Conservation (phyloP, 2,888 invertebrate species). For the Tipula helvola region DNA sequence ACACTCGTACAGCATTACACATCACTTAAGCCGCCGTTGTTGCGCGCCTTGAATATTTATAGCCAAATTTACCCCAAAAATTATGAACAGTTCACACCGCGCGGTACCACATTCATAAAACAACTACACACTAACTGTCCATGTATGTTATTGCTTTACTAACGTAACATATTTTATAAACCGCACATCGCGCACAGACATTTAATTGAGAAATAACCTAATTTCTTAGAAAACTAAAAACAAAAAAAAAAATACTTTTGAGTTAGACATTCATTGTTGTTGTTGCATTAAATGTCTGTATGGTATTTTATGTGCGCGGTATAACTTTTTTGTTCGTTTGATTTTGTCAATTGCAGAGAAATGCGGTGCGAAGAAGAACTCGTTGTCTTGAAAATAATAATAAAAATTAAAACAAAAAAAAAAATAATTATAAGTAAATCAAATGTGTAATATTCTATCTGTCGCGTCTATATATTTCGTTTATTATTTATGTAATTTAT, state of each 20-base stretch:
- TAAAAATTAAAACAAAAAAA: background rate
- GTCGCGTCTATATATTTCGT: background rate
- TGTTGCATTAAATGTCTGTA: background rate
- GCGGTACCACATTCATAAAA: background rate
- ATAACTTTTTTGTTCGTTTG: background rate
- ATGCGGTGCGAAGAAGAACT: background rate
- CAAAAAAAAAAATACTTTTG: background rate
- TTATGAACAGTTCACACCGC: background rate
- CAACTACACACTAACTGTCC: background rate
- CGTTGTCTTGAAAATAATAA: background rate
- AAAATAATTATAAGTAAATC: background rate
- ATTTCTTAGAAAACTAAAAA: background rate
- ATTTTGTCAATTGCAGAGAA: background rate
- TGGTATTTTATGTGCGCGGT: background rate
- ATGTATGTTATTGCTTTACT: background rate
- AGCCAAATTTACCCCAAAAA: background rate
- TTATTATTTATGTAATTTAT: background rate
- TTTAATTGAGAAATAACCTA: background rate
- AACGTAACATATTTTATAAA: background rate
- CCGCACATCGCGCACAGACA: background rate
- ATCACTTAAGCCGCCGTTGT: background rate
- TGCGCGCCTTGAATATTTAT: background rate
- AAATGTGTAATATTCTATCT: background rate
- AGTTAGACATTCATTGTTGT: background rate
- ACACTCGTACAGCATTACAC: background rate